Evolutionary conservation across 2,888 invertebrate species (phyloP).

Genomic region (Beris chalybata): DNA sequence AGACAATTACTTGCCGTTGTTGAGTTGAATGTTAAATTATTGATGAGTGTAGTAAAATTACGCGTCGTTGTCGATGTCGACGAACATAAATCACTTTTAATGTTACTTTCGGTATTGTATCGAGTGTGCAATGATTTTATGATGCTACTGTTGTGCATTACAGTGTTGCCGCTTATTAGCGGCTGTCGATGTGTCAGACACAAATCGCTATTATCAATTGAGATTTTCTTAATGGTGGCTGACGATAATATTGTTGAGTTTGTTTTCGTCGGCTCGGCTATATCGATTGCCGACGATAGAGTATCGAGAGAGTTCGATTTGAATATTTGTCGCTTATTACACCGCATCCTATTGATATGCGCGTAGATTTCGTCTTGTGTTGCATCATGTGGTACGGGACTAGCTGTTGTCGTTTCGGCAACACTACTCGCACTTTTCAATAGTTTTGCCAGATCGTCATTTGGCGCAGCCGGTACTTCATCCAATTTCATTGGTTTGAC

Average conservation of each 20-base stretch:
- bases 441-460: background rate
- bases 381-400: conserved; percentile 39
- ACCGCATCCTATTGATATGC: conserved; percentile 45
- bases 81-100: conserved; percentile 35
- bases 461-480: background rate
- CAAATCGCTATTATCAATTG: conserved; percentile 47
- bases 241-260: too few relatives aligned
- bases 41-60: conserved; percentile 29
- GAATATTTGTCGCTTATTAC: conserved; percentile 44
- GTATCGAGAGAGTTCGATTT: conserved; percentile 55
- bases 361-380: conserved; percentile 53
- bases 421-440: conserved; percentile 1
- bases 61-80: conserved; percentile 22
- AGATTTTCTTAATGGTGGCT: conserved; percentile 49
- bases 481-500: conserved; percentile 11
- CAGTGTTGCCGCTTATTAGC: background rate
- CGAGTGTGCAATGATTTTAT: conserved; percentile 29
- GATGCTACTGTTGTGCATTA: background rate
- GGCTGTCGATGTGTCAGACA: background rate
- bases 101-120: conserved; percentile 29
- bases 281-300: conserved; percentile 44
- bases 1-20: conserved; percentile 18
- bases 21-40: conserved; percentile 26
- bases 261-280: conserved; percentile 39
- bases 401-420: too few relatives aligned